Base-by-base conservation (phyloP, 2,888 invertebrate species). In the Dinocampus coccinellae region DNA sequence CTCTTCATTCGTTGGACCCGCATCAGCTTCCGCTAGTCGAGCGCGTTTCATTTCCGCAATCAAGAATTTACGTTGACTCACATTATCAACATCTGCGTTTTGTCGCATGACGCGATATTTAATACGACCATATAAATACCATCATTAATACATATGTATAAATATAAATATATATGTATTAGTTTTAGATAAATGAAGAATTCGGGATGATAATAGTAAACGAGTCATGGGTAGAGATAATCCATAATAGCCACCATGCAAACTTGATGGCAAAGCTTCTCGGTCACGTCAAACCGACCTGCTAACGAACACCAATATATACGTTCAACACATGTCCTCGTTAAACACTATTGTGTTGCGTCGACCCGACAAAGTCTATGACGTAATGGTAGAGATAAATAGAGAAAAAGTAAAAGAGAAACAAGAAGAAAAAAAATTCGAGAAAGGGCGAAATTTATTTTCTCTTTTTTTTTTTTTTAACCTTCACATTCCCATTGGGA, bases 311-410 rank as follows among this genome's bases (percentile, higher is more conserved):
- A 26, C 72, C 16, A n/a, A 47, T 47, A 16, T 63, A 67, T 63
- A 55, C 76, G 75, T 80, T 78, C 78, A 76, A 80, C 83, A 82
- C 85, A 84, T 84, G 84, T 83, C 82, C 83, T 83, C 84, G 81
- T 83, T 85, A 84, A 83, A 80, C 79, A 81, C 82, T 80, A 85
- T 86, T 85, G 75, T 47, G 47, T 78, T 77, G 71, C 74, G 71
- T 78, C 74, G 66, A 72, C 53, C 61, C 63, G 16, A 34, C 64
- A 70, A 67, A 66, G 61, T 53, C 42, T 68, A 52, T 63, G 62
- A 34, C n/a, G 36, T 42, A 34, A 11, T 71, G 22, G 47, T n/a
- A 47, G 20, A 47, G 16, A n/a, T 16, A 47, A 16, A 7, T 22
- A 26, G 47, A 58, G 58, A 52, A 22, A 16, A 26, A 16, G 20